Evolutionary conservation across 2,113 vertebrate genomes (phyloP), one percentile per base, ranked within the genome.

Genomic region (Lynx canadensis): DNA sequence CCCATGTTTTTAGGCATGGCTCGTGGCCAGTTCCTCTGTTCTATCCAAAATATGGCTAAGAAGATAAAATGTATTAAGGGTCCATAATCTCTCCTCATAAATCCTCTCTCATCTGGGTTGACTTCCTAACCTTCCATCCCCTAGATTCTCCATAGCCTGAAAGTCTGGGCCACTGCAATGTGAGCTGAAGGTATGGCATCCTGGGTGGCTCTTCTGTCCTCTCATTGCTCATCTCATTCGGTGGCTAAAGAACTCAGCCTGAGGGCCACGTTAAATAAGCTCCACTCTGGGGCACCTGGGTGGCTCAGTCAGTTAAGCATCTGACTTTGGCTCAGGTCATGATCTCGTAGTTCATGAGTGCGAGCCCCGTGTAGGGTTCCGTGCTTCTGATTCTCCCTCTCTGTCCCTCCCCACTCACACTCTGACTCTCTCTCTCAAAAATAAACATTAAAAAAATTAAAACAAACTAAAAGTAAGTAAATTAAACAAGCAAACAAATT

Each of bases 121-220:
- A 66, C 89, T 93, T 69, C 63, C 95, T 93, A 91, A 97, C 91
- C 89, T 95, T 90, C 74, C 89, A 48, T 63, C 78, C 66, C 13
- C 27, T 57, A 1, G 36, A 88, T 80, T 85, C 85, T 87, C 68
- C 60, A 84, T 63, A 18, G 31, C 23, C 93, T 81, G 68, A 11
- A 38, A 57, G 14, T 36, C 36, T 89, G 27, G 36, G 33, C 71
- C 89, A 8, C 36, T 33, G 15, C 31, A 4, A 52, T 10, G 7
- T 29, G 2, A 25, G 50, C 25, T 36, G 23, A 27, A 29, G 89
- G 31, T 1, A 1, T 14, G 16, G 23, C 33, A 68, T 68, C 65
- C 8, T 23, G 11, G 16, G 25, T 23, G 14, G 10, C 31, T 68
- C 45, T 23, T 4, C 0, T 19, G 3, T 3, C 57, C 2, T 31